Evolutionary conservation across 1,140 invertebrate species (phyloP).

Genomic region (Apis dorsata): DNA sequence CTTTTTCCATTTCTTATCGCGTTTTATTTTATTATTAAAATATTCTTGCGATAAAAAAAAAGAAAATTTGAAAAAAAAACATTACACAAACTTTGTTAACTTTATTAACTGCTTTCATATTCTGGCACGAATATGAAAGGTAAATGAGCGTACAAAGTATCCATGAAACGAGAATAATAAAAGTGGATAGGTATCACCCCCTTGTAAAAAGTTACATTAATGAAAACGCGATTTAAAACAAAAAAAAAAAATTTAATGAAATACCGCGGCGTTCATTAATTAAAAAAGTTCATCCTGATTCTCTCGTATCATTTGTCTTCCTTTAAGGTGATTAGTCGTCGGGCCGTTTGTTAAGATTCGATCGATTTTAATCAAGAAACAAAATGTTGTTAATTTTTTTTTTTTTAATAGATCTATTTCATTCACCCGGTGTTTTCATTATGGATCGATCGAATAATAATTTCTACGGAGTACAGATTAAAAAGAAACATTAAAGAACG

Average conservation of each 20-base stretch:
- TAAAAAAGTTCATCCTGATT: constrained; percentile 9
- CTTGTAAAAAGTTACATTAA: constrained; percentile 37
- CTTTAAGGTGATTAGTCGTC: constrained; percentile 1
- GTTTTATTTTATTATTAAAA: not conserved
- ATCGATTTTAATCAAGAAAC: not conserved
- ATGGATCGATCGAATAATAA: too few relatives aligned
- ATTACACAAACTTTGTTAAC: not conserved
- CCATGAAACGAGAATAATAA: constrained; percentile 24
- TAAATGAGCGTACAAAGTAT: constrained; percentile 8
- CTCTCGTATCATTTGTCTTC: not conserved
- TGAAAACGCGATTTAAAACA: constrained; percentile 27
- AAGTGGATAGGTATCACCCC: not conserved
- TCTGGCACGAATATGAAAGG: not conserved
- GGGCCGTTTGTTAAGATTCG: not conserved
- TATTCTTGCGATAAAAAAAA: not conserved
- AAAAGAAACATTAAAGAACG: too few relatives aligned
- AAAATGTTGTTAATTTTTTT: not conserved
- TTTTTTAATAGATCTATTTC: not conserved
- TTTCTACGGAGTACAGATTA: too few relatives aligned
- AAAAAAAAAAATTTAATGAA: not conserved
- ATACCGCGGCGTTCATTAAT: constrained; percentile 9
- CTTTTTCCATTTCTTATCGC: not conserved
- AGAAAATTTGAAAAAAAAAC: not conserved
- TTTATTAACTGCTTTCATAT: constrained; percentile 23
- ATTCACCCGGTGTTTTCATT: not conserved